These are phyloP conservation scores for Cepphus grylle DNA, from an alignment of 2,113 vertebrate species.

Conservation along the genomic window DNA sequence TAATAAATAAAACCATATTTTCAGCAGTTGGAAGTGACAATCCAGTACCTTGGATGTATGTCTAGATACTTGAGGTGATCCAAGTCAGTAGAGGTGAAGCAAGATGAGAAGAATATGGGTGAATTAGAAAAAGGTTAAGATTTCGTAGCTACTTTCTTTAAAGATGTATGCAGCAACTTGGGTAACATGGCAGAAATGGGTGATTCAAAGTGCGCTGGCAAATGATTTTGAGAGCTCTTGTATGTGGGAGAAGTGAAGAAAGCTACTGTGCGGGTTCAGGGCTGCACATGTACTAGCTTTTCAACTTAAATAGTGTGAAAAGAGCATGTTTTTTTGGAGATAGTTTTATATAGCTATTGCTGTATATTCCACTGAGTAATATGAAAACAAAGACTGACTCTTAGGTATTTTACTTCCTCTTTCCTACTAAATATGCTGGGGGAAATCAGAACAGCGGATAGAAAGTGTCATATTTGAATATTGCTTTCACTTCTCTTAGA, in stretches of 20 bases:
- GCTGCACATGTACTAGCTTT: neutral
- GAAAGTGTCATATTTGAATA: neutral
- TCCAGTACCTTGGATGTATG: neutral
- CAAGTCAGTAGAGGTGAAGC: neutral
- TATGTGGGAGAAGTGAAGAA: neutral
- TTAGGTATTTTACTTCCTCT: neutral
- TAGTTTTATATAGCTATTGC: neutral
- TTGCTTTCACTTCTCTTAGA: constrained; percentile 18
- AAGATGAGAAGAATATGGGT: neutral
- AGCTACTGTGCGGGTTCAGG: rapidly evolving
- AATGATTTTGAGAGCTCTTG: neutral
- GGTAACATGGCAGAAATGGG: neutral
- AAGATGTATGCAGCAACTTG: neutral
- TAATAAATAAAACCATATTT: neutral
- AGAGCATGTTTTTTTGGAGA: neutral
- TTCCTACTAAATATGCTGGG: neutral
- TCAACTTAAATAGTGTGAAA: neutral
- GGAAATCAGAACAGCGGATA: neutral
- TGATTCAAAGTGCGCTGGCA: neutral
- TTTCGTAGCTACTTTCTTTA: neutral
- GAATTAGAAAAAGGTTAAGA: neutral
- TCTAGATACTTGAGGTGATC: neutral
- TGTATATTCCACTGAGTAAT: neutral
- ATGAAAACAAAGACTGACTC: neutral
- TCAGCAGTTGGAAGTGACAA: neutral